These are phyloP conservation scores for Dipodomys spectabilis DNA, from an alignment of 2,113 vertebrate species.

Conservation along the genomic window DNA sequence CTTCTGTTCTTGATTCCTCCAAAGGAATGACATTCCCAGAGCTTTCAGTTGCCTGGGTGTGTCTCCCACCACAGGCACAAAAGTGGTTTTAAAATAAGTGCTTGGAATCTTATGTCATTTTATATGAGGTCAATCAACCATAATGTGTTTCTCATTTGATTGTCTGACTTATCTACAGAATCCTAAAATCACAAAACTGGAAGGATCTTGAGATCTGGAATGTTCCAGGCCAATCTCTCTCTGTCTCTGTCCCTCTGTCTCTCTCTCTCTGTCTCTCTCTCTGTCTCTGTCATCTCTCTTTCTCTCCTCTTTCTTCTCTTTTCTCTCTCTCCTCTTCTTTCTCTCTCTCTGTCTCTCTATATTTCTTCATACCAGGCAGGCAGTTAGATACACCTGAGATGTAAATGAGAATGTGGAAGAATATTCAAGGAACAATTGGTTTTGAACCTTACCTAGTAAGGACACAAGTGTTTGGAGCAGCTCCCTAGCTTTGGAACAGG, in stretches of 20 bases:
- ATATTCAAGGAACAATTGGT: neutral
- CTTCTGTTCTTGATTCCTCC: neutral
- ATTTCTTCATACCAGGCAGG: neutral
- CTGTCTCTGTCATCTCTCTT: no score
- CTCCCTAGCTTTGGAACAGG: neutral
- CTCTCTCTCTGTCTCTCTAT: no score
- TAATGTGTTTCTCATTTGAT: neutral
- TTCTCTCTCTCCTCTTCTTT: no score
- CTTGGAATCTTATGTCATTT: conserved; percentile 43
- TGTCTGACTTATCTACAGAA: conserved; percentile 47
- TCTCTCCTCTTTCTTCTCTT: no score
- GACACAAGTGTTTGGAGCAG: neutral
- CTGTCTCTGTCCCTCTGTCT: no score
- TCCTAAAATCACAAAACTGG: conserved; percentile 52
- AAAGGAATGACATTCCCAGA: neutral
- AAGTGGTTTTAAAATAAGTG: conserved; percentile 21
- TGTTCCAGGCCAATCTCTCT: neutral
- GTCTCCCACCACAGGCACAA: neutral
- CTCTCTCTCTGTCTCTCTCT: no score
- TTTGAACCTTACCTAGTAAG: neutral
- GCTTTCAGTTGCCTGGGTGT: neutral
- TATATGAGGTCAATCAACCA: neutral
- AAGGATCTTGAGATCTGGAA: conserved; percentile 47
- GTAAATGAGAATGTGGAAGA: neutral
- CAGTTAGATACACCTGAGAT: neutral